Evolutionary conservation across 2,888 invertebrate genomes (phyloP).

Genomic region (Brachynemurus nebulosus): DNA sequence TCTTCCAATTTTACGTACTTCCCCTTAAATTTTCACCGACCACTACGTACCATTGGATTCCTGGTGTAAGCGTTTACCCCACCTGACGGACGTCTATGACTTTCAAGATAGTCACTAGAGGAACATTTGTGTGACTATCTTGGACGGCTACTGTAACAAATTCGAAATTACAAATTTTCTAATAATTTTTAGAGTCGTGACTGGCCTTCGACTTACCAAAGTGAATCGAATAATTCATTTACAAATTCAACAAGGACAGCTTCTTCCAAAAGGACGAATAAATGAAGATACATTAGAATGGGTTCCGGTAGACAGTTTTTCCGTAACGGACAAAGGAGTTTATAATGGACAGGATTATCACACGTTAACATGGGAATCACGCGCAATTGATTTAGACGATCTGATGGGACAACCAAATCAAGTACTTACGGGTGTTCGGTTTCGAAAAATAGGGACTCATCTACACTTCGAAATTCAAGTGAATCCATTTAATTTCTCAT

Average conservation of each 20-base stretch:
- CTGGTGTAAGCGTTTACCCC: no score
- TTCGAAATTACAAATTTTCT: no score
- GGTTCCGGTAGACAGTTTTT: conserved; percentile 52
- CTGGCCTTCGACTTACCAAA: conserved; percentile 63
- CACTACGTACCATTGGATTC: no score
- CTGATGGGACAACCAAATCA: conserved; percentile 50
- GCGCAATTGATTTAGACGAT: conserved; percentile 72
- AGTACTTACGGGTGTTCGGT: conserved; percentile 62
- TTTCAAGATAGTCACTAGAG: no score
- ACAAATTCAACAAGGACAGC: conserved; percentile 61
- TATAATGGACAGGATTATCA: conserved; percentile 58
- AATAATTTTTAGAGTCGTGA: conserved; percentile 59
- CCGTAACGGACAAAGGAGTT: conserved; percentile 38
- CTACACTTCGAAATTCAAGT: conserved; percentile 69
- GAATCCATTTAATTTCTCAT: conserved; percentile 66
- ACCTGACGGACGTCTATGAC: no score
- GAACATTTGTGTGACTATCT: no score
- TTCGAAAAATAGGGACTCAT: conserved; percentile 65
- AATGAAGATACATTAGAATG: conserved; percentile 44
- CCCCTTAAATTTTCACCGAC: no score
- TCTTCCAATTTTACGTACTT: no score
- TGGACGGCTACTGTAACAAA: no score
- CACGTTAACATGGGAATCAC: conserved; percentile 57
- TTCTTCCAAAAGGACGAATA: conserved; percentile 51
- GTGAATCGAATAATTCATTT: conserved; percentile 63